phyloP scores from a whole-genome alignment of 2,113 vertebrate species.

The Mohoua ochrocephala region DNA sequence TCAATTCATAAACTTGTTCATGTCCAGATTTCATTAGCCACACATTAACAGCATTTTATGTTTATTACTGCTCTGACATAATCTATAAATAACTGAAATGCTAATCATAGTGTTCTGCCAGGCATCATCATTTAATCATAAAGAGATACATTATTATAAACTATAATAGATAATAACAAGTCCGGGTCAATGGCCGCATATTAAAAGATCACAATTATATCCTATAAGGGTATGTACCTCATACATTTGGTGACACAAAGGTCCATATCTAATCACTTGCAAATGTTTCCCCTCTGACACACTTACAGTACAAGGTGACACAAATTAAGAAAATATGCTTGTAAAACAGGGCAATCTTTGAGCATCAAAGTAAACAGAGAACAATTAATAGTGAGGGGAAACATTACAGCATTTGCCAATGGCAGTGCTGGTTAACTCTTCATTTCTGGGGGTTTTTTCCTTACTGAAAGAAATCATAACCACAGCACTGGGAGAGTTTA shows the following conservation, averaged over 20 bases:
- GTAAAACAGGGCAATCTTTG: slow-evolving; percentile 83
- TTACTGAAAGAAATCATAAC: neutral
- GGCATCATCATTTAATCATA: slow-evolving; percentile 88
- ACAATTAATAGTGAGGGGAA: slow-evolving; percentile 78
- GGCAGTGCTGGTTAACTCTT: slow-evolving; percentile 76
- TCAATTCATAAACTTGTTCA: slow-evolving; percentile 97
- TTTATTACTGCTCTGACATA: slow-evolving; percentile 97
- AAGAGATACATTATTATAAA: slow-evolving; percentile 96
- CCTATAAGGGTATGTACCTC: slow-evolving; percentile 86
- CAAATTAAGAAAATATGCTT: slow-evolving; percentile 85
- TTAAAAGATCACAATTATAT: slow-evolving; percentile 92
- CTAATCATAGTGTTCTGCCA: slow-evolving; percentile 87
- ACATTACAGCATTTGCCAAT: slow-evolving; percentile 63
- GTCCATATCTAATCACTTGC: slow-evolving; percentile 83
- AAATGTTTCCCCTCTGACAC: slow-evolving; percentile 84
- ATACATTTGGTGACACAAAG: slow-evolving; percentile 80
- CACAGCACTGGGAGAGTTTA: neutral
- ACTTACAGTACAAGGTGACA: slow-evolving; percentile 80
- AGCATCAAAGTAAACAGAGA: slow-evolving; percentile 84
- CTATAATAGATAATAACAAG: slow-evolving; percentile 95
- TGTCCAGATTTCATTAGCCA: slow-evolving; percentile 99
- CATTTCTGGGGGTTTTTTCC: slow-evolving; percentile 49
- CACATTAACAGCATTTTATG: slow-evolving; percentile 97
- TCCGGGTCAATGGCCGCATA: slow-evolving; percentile 92
- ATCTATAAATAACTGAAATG: slow-evolving; percentile 98